Percentiles rank a stretch among this genome's conserved stretches.
Conservation (phyloP, 2,888 invertebrate species). For the Cephus sareptanus region DNA sequence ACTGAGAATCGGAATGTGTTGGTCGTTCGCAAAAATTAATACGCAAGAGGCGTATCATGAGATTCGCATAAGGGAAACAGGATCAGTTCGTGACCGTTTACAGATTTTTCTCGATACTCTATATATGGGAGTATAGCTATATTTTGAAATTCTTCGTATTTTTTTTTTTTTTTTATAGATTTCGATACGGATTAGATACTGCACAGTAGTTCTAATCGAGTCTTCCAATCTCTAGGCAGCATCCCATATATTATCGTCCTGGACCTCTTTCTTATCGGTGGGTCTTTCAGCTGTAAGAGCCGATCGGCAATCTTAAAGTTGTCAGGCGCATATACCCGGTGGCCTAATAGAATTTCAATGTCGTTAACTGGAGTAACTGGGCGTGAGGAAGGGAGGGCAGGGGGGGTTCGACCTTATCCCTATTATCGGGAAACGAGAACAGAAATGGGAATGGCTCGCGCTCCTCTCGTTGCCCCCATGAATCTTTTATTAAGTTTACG, state of each 20-base stretch:
- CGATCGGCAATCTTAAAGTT: slow-evolving; percentile 44
- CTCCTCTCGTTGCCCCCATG: slow-evolving; percentile 17
- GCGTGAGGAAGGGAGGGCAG: slow-evolving; percentile 42
- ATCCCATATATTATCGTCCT: background rate
- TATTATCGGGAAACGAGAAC: slow-evolving; percentile 40
- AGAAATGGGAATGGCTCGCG: background rate
- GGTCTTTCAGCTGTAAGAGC: background rate
- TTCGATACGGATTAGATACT: no score
- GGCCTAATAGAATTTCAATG: slow-evolving; percentile 60
- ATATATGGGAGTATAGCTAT: no score
- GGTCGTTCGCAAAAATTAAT: no score
- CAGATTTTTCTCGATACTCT: no score
- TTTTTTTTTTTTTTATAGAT: no score
- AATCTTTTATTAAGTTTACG: slow-evolving; percentile 21
- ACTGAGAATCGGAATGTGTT: no score
- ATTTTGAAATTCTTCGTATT: no score
- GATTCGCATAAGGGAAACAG: no score
- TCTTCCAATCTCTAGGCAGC: background rate
- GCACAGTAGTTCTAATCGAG: background rate
- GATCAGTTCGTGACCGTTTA: no score
- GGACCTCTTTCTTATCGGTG: background rate
- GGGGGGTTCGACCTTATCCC: slow-evolving; percentile 50
- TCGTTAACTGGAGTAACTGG: slow-evolving; percentile 60
- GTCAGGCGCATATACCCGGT: slow-evolving; percentile 45
- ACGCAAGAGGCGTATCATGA: no score